Conservation (phyloP, 2,113 vertebrate genomes). For the Himantopus leucocephalus region DNA sequence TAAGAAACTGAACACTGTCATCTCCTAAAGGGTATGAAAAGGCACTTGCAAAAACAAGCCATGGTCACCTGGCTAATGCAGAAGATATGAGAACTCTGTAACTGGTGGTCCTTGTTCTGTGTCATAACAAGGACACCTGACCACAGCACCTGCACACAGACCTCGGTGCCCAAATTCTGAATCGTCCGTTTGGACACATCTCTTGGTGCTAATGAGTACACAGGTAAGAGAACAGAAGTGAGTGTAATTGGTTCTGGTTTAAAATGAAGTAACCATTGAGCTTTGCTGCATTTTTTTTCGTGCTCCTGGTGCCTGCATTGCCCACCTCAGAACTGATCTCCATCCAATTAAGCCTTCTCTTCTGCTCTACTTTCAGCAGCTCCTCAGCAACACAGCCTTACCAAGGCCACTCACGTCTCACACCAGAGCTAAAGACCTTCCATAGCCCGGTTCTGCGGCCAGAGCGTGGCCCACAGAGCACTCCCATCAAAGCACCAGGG, state of each 20-base stretch:
- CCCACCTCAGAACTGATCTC: neutral
- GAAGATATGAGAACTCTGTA: neutral
- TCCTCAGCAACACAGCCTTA: neutral
- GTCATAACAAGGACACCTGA: neutral
- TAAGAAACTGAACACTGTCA: neutral
- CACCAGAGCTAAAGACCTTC: neutral
- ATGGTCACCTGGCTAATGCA: neutral
- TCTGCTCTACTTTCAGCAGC: neutral
- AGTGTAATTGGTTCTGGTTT: neutral
- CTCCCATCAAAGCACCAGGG: neutral
- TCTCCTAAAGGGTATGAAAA: neutral
- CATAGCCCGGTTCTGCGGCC: rapidly evolving
- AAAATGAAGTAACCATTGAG: neutral
- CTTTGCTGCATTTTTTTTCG: neutral
- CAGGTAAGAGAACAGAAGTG: neutral
- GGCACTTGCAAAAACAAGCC: neutral
- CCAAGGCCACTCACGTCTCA: neutral
- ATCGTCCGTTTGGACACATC: neutral
- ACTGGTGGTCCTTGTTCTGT: neutral
- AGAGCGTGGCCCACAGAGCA: neutral
- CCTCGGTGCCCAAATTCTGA: neutral
- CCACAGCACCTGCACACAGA: neutral
- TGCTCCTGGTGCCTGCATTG: neutral
- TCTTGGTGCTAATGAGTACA: neutral
- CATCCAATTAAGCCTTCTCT: neutral